Base-by-base conservation (phyloP, 2,113 vertebrate genomes). In the Cheilinus undulatus region DNA sequence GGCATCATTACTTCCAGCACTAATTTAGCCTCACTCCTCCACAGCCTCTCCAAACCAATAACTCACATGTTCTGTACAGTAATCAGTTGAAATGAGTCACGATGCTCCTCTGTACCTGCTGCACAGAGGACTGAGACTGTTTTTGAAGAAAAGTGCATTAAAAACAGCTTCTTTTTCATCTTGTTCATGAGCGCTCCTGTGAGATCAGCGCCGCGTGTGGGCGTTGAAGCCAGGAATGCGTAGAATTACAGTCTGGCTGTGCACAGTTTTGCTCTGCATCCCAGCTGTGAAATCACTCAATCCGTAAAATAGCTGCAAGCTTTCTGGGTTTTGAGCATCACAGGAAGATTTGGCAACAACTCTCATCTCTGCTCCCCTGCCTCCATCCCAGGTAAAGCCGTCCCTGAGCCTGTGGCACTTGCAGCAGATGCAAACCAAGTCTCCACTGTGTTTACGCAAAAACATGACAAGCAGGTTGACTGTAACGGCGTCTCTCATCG, bases 241-340 rank as follows among this genome's bases (percentile, higher is more conserved):
- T 23, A 53, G 73, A 83, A 66, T 77, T 79, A 59, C 76, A 61
- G 79, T 57, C 74, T 40, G 57, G 57, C 62, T 65, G 64, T 48
- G 79, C 56, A 61, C 66, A 61, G 72, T 65, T 72, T 51, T 43
- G 70, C 77, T 78, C 77, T 63, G 70, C 80, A 76, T 73, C 48
- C 52, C 80, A 63, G 67, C 48, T 68, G 74, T 79, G 34, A 85
- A 87, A 81, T 78, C 72, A 69, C 60, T 78, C 73, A 76, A 63
- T 79, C 73, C 56, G 27, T 53, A 74, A 83, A 87, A 85, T 72
- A 71, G 57, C 76, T 81, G 63, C 52, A 59, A 74, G 63, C 73
- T 63, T 85, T 65, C 57, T 45, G 20, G 48, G 51, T 19, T 68
- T 56, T 40, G n/a, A 75, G 63, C 82, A 57, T 80, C 65, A 63